Evolutionary conservation across 2,888 invertebrate genomes (phyloP).

Genomic region (Bedellia somnulentella): DNA sequence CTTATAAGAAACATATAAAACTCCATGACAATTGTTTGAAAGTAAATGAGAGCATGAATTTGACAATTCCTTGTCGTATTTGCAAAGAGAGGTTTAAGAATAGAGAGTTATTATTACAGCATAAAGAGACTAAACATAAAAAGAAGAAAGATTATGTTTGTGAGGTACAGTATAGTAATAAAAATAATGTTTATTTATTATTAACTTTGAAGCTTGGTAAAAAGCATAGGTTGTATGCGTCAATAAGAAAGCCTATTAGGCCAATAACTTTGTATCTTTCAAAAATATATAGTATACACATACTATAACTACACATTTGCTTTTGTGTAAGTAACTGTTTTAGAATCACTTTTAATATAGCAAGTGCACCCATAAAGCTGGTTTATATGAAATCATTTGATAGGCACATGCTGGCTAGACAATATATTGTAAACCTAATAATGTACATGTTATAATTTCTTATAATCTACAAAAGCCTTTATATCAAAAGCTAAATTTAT

Average conservation of each 20-base stretch:
- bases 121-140: conserved; percentile 19
- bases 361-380: too few relatives aligned
- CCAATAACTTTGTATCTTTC: background rate
- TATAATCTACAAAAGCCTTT: too few relatives aligned
- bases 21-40: conserved; percentile 32
- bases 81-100: conserved; percentile 27
- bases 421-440: too few relatives aligned
- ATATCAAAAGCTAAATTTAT: too few relatives aligned
- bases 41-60: conserved; percentile 18
- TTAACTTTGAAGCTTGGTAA: background rate
- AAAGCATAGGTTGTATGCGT: background rate
- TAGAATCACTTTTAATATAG: too few relatives aligned
- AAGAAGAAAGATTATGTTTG: conserved; percentile 34
- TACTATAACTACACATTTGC: background rate
- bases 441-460: too few relatives aligned
- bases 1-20: conserved; percentile 30
- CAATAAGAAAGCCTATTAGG: background rate
- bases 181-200: background rate
- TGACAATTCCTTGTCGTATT: conserved; percentile 26
- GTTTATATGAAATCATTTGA: too few relatives aligned
- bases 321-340: background rate
- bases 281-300: background rate
- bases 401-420: too few relatives aligned
- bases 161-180: conserved; percentile 26
- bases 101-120: conserved; percentile 22